Percentiles rank a stretch among this genome's conserved stretches.
phyloP scores from a whole-genome alignment of 2,888 invertebrate species.

The Nowickia ferox region DNA sequence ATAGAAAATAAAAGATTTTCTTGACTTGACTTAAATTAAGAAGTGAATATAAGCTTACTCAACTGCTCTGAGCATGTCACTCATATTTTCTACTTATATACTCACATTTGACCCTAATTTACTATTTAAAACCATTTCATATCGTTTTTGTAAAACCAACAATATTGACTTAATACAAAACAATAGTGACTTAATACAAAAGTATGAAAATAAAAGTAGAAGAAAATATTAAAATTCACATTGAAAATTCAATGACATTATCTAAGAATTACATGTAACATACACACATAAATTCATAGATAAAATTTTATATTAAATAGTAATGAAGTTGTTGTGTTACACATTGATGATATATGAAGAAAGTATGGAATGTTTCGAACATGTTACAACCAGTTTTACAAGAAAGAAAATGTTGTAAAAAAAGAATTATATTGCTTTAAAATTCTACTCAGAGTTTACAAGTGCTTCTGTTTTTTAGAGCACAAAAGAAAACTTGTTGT shows the following conservation, averaged over 20 bases:
- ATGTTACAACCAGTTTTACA: constrained; percentile 56
- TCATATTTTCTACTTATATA: constrained; percentile 3
- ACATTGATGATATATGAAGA: constrained; percentile 43
- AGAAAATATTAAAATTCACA: constrained; percentile 32
- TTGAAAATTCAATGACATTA: constrained; percentile 64
- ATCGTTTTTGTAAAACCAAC: constrained; percentile 14
- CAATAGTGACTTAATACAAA: constrained; percentile 20
- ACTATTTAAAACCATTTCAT: not conserved
- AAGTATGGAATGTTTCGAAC: constrained; percentile 55
- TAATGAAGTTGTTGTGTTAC: constrained; percentile 42
- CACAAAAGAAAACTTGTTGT: constrained; percentile 26
- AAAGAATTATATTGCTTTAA: constrained; percentile 26
- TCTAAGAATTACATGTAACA: constrained; percentile 54
- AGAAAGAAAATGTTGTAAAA: constrained; percentile 17
- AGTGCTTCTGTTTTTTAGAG: constrained; percentile 43
- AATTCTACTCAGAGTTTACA: constrained; percentile 37
- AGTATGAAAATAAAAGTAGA: not conserved
- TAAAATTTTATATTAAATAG: constrained; percentile 8
- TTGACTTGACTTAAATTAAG: too few relatives aligned
- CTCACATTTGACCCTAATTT: constrained; percentile 22
- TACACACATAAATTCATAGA: not conserved
- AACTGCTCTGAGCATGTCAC: not conserved
- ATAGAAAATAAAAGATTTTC: too few relatives aligned
- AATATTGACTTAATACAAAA: constrained; percentile 26
- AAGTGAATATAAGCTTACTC: too few relatives aligned